Base-by-base conservation (phyloP, 2,113 vertebrate species). In the Bubalus kerabau region DNA sequence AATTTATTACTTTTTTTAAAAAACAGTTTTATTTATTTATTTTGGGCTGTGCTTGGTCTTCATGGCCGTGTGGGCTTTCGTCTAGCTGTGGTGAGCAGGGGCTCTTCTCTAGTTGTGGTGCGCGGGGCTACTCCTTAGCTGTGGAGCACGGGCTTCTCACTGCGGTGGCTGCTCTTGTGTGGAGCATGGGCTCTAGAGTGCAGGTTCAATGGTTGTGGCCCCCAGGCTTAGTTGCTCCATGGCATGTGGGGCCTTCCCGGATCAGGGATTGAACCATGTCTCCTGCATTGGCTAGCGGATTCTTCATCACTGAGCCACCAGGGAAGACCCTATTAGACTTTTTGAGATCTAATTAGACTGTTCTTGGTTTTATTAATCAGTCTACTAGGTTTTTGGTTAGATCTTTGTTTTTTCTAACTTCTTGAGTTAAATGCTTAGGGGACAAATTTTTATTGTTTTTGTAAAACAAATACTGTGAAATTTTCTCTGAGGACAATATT, bases 301-400 rank as follows among this genome's bases (percentile, higher is more conserved):
- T 43, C 71, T 76, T 76, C 40, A 43, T 40, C 71, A 3, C 40
- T 76, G 71, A 43, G 40, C 40, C 71, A 13, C 23, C 40, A 26
- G 40, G 40, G 12, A 43, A 43, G 71, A 40, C 12, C 23, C 71
- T 74, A 3, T 14, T 64, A 60, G 46, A 62, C 71, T 71, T 87
- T 87, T 24, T 13, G 60, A 90, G 80, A 54, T 40, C 67, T 71
- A 71, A 71, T 71, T 13, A 71, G 90, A 82, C 10, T 56, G 16
- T 67, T 92, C 15, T 52, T 52, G n/a, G 28, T 93, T 95, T 86
- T 93, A 95, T 93, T 86, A 93, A 93, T 93, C 71, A 67, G 16
- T 93, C 43, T 92, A 46, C 4, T 82, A 50, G 28, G 14, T 54
- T 87, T 84, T 91, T 81, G n/a, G 87, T 93, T 50, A 80, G 46